Conservation (phyloP, 2,888 invertebrate species). For the Protophormia terraenovae region DNA sequence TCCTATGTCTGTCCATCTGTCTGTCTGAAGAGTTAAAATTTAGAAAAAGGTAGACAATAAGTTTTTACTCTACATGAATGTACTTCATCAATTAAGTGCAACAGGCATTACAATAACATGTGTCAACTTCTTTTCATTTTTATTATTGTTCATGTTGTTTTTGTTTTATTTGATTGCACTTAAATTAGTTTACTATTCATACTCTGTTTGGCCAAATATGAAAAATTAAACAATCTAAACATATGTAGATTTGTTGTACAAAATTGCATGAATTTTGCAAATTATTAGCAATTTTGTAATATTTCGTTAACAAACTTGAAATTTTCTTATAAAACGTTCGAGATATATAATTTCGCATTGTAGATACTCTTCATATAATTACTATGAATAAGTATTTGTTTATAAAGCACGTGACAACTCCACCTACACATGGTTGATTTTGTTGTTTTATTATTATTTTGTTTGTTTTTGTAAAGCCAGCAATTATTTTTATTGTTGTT, state of each 20-base stretch:
- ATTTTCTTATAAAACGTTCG: too few relatives aligned
- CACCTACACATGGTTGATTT: constrained; percentile 64
- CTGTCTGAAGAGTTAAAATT: constrained; percentile 3
- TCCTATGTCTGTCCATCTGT: not conserved
- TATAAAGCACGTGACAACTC: constrained; percentile 71
- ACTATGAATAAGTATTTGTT: too few relatives aligned
- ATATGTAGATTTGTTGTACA: too few relatives aligned
- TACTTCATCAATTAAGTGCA: constrained; percentile 43
- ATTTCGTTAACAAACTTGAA: too few relatives aligned
- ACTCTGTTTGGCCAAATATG: not conserved
- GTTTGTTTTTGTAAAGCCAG: not conserved
- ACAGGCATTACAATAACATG: constrained; percentile 55
- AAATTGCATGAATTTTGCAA: too few relatives aligned
- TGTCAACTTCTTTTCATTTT: constrained; percentile 64
- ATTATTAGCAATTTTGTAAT: too few relatives aligned
- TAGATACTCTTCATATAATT: too few relatives aligned
- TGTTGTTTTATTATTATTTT: not conserved
- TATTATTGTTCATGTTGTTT: not conserved
- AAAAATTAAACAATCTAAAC: too few relatives aligned
- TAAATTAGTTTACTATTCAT: not conserved
- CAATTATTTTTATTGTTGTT: constrained; percentile 36
- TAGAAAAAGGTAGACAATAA: constrained; percentile 5
- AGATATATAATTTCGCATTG: too few relatives aligned
- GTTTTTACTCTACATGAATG: constrained; percentile 20
- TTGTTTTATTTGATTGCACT: not conserved